A percentile compares a stretch with the other conserved stretches of the same genome.
Conservation (phyloP, 2,113 vertebrate species). For the Notechis scutatus region DNA sequence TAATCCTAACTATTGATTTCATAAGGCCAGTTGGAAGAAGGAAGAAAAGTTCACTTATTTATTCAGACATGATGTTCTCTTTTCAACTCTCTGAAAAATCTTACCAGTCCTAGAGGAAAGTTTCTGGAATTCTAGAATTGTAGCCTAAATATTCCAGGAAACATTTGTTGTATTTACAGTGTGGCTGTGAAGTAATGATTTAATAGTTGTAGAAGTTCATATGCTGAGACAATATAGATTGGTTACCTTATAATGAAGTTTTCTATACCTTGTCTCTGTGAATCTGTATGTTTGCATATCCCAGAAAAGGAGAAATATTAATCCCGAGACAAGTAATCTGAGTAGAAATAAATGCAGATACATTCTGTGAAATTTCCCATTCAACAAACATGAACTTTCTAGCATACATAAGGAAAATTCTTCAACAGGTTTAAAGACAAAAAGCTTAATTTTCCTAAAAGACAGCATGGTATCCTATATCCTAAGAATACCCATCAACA, state of each 20-base stretch:
- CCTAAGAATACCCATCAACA: neutral
- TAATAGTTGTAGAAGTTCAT: neutral
- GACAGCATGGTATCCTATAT: neutral
- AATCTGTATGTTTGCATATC: neutral
- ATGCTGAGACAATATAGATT: neutral
- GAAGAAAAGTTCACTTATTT: neutral
- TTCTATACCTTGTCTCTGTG: neutral
- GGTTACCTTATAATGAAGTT: neutral
- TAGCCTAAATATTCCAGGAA: neutral
- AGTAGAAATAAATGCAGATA: neutral
- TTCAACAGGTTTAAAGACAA: neutral
- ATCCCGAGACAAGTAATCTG: neutral
- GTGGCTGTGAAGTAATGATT: neutral
- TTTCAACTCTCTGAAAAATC: neutral
- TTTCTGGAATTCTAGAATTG: neutral
- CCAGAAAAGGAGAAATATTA: neutral
- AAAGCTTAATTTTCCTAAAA: neutral
- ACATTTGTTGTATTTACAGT: neutral
- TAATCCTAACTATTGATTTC: neutral
- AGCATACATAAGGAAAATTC: neutral
- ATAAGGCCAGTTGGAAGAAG: neutral
- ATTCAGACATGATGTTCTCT: neutral
- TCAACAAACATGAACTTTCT: neutral
- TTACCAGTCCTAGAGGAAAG: neutral
- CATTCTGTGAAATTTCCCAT: neutral